Conservation (phyloP, 2,888 invertebrate species). For the Syrphus vitripennis region DNA sequence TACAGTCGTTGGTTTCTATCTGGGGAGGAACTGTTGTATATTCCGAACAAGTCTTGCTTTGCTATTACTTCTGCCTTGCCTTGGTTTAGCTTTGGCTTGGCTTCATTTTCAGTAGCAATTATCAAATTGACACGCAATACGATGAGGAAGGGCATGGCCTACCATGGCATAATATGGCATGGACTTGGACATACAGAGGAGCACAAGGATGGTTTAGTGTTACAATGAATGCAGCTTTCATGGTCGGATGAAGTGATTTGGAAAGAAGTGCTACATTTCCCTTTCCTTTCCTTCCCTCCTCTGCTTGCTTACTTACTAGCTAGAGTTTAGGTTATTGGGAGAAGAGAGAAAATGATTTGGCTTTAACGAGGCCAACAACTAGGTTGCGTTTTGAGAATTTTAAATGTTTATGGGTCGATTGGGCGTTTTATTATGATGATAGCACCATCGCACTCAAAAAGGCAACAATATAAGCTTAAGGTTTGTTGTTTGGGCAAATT, state of each 20-base stretch:
- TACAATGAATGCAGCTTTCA: conserved; percentile 37
- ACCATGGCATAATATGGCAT: conserved; percentile 5
- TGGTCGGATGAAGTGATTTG: conserved; percentile 36
- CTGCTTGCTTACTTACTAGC: not conserved
- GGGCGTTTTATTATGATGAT: conserved; percentile 29
- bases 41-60: not conserved
- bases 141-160: conserved; percentile 17
- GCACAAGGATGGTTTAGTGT: not conserved
- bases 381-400: conserved; percentile 14
- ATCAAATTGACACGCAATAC: conserved; percentile 65
- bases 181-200: not conserved
- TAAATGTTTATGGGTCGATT: conserved; percentile 31
- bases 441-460: conserved; percentile 19
- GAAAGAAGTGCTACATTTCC: not conserved
- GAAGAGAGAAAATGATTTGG: conserved; percentile 40
- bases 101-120: conserved; percentile 58
- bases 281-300: not conserved
- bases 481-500: conserved; percentile 16
- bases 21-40: conserved; percentile 3
- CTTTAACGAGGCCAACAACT: conserved; percentile 29
- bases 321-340: not conserved
- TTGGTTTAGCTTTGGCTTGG: not conserved
- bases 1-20: not conserved
- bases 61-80: no score
- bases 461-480: not conserved